phyloP scores from a whole-genome alignment of 2,113 vertebrate species.

The Pontoporia blainvillei region DNA sequence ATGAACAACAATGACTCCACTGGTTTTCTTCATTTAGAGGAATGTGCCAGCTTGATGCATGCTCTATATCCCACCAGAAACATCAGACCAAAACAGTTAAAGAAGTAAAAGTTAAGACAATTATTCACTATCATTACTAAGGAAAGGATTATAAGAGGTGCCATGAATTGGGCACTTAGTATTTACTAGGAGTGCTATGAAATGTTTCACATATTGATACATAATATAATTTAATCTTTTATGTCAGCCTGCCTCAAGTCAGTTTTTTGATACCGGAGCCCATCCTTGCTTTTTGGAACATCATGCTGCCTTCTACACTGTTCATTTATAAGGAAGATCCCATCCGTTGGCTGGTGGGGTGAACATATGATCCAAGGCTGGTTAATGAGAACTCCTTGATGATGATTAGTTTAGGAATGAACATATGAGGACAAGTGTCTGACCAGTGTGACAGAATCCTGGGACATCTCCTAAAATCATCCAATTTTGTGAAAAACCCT shows the following conservation, averaged over 20 bases:
- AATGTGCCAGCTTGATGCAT: neutral
- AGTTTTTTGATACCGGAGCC: neutral
- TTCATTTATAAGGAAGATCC: neutral
- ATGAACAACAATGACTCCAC: neutral
- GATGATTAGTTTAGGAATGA: neutral
- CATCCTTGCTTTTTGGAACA: neutral
- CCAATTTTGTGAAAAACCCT: neutral
- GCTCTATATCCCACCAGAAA: neutral
- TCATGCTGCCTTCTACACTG: neutral
- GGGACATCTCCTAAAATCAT: neutral
- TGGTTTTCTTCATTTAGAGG: neutral
- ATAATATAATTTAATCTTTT: neutral
- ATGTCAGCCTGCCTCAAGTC: neutral
- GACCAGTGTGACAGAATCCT: neutral
- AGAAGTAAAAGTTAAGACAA: neutral
- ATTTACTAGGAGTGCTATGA: neutral
- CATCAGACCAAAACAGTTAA: neutral
- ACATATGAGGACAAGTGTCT: neutral
- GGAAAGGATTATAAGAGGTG: neutral
- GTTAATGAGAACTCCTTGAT: neutral
- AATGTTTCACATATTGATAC: neutral
- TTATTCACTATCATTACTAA: neutral
- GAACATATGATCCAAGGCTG: accelerated
- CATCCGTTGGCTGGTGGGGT: neutral
- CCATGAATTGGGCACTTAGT: neutral